A percentile compares a stretch with the other conserved stretches of the same genome.
These are phyloP conservation scores for Coregonus suidteri DNA, from an alignment of 2,797 vertebrate species.

Conservation along the genomic window DNA sequence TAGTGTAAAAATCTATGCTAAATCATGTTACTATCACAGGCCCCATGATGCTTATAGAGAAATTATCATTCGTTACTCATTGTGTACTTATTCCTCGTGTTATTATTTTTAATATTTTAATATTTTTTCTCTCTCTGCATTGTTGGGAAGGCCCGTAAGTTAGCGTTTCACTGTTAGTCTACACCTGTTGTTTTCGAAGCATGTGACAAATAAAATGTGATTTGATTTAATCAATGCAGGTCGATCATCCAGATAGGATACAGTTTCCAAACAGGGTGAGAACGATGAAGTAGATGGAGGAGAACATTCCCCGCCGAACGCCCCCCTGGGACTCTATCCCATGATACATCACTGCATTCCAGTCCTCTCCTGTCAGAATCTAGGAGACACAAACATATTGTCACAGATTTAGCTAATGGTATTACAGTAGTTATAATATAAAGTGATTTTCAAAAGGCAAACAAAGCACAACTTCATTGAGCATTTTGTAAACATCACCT, in stretches of 20 bases:
- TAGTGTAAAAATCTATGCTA: constrained; percentile 18
- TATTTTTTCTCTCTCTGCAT: too few relatives aligned
- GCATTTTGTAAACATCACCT: constrained; percentile 74
- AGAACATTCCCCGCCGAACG: constrained; percentile 91
- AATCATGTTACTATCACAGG: constrained; percentile 7
- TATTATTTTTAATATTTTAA: too few relatives aligned
- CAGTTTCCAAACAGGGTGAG: constrained; percentile 96
- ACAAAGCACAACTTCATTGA: background rate
- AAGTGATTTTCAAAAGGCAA: background rate
- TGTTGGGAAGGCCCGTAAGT: background rate
- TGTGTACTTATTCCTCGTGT: too few relatives aligned
- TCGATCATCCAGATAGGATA: constrained; percentile 80
- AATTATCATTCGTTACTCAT: too few relatives aligned
- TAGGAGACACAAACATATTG: constrained; percentile 48
- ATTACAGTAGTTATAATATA: background rate
- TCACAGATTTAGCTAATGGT: background rate
- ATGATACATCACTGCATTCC: constrained; percentile 97
- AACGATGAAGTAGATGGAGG: constrained; percentile 94
- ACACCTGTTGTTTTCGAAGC: background rate
- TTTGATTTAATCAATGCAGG: background rate
- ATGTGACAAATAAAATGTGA: background rate
- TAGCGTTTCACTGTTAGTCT: constrained; percentile 6
- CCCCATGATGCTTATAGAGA: background rate
- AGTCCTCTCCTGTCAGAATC: constrained; percentile 96
- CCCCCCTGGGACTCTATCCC: constrained; percentile 94